Percentiles rank a stretch among this genome's conserved stretches.
These are phyloP conservation scores for Parazoanthus darwini DNA, from an alignment of 92 coral and sea anemone species.

Conservation along the genomic window DNA sequence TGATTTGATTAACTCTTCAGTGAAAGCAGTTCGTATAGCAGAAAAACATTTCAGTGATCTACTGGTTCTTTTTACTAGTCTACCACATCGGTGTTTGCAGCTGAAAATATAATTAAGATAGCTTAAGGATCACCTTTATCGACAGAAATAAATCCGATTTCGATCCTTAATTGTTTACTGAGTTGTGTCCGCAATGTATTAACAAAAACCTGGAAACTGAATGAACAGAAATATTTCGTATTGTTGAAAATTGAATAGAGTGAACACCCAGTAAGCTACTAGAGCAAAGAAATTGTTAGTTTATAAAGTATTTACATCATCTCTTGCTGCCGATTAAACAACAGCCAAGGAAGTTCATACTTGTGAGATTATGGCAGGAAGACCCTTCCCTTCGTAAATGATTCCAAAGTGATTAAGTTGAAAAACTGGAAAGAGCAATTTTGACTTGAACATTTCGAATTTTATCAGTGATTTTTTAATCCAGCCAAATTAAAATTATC, in stretches of 20 bases:
- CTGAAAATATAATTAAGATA: not conserved
- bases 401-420: not conserved
- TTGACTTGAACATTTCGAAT: not conserved
- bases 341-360: not conserved
- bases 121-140: not conserved
- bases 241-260: not conserved
- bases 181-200: no score
- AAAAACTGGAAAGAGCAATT: no score
- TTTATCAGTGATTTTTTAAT: no score
- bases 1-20: no score
- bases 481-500: no score
- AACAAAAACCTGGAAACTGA: not conserved
- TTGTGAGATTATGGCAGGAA: not conserved
- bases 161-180: no score
- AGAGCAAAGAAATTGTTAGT: not conserved
- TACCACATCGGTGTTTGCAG: not conserved
- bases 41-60: no score
- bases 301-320: not conserved
- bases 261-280: not conserved
- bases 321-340: not conserved
- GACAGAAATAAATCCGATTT: not conserved
- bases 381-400: not conserved
- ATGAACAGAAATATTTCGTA: not conserved
- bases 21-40: no score
- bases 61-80: no score